Conservation (phyloP, 2,888 invertebrate genomes). For the Abrostola tripartita region DNA sequence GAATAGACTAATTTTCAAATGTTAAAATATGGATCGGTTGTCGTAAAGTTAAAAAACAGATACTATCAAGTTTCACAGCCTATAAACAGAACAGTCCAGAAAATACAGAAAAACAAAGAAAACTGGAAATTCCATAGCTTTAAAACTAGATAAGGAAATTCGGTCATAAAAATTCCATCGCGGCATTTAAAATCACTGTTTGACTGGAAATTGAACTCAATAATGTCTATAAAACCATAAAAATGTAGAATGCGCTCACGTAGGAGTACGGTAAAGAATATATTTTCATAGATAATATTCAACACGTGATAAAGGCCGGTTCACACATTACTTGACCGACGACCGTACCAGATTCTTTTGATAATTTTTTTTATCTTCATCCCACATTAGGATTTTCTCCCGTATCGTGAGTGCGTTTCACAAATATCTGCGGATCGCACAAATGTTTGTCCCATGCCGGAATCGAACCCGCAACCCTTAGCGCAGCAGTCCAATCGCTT, state of each 20-base stretch:
- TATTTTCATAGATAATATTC: constrained; percentile 31
- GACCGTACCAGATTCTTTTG: constrained; percentile 8
- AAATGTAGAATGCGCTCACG: constrained; percentile 24
- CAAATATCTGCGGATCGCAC: too few relatives aligned
- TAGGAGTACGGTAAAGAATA: constrained; percentile 32
- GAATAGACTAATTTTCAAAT: too few relatives aligned
- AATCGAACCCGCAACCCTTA: too few relatives aligned
- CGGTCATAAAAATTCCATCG: constrained; percentile 43
- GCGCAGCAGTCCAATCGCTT: too few relatives aligned
- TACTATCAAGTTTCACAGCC: too few relatives aligned
- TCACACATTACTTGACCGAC: constrained; percentile 2
- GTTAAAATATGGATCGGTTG: too few relatives aligned
- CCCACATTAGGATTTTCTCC: too few relatives aligned
- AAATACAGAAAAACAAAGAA: not conserved
- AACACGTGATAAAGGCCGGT: constrained; percentile 22
- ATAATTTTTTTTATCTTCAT: too few relatives aligned
- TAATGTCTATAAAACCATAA: constrained; percentile 28
- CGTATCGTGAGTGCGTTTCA: too few relatives aligned
- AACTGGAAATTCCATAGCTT: constrained; percentile 3
- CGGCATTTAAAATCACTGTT: constrained; percentile 39
- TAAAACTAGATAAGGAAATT: constrained; percentile 11
- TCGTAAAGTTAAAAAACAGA: too few relatives aligned
- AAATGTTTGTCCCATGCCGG: too few relatives aligned
- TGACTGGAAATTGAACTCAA: constrained; percentile 39
- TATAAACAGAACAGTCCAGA: too few relatives aligned